Base-by-base conservation (phyloP, 1,140 invertebrate species). In the Diplogasteroides magnus region DNA sequence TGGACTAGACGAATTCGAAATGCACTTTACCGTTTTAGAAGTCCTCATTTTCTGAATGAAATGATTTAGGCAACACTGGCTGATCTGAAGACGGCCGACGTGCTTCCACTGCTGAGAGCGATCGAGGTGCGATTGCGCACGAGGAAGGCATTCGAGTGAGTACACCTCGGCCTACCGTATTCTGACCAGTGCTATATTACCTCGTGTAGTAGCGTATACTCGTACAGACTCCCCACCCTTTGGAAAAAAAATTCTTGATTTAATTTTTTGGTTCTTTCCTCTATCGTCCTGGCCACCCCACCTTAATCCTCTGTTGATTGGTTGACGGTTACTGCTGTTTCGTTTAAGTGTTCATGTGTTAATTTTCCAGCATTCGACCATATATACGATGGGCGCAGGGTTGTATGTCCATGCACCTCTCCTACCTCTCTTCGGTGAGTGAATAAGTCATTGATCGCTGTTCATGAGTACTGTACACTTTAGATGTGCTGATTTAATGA, bases 341-440 rank as follows among this genome's bases (percentile, higher is more conserved):
- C 63, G 11, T 55, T 56, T 55, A 48, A 56, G 23, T 62, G 14
- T 0, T 65, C 32, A 64, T 31, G 28, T 25, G 2, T 14, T 13
- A n/a, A n/a, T 31, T 65, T 72, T 73, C 28, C 56, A 73, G 72
- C 26, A 73, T 73, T 65, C 67, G 67, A n/a, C 68, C 72, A 27
- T 73, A 60, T 31, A 59, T 73, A 26, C 67, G 68, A 48, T 73
- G 72, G 72, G 61, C 61, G 23, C 72, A 70, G 31, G 23, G 71
- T 31, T 37, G 57, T 3, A 31, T 73, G 31, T 69, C 67, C 0
- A 31, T 65, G 19, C 72, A 73, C 31, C 55, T 73, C 68, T 32
- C 67, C 2, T 73, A 65, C 57, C 56, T 73, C 1, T 48, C 71
- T 27, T 71, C 72, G n/a, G 62, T 73, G 19, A 69, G 62, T 69